phyloP scores from a whole-genome alignment of 1,140 invertebrate genomes.

The Epicauta chinensis region DNA sequence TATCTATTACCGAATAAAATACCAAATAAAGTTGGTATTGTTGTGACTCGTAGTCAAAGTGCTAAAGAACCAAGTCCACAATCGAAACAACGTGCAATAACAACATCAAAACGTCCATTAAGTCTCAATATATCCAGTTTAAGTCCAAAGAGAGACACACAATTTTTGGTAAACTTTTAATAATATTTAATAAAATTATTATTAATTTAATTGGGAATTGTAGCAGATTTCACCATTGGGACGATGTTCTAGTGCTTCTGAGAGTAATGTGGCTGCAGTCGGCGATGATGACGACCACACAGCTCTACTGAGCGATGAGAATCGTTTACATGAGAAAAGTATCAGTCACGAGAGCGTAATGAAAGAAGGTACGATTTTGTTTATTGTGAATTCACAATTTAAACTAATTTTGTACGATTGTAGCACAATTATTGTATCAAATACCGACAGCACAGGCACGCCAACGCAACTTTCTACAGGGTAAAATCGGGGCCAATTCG shows the following conservation, averaged over 20 bases:
- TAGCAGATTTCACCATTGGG: slow-evolving; percentile 7
- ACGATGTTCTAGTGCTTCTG: slow-evolving; percentile 35
- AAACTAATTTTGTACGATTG: slow-evolving; percentile 42
- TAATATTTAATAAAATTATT: neutral
- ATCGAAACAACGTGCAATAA: slow-evolving; percentile 31
- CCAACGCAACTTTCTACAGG: slow-evolving; percentile 75
- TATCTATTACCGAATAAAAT: slow-evolving; percentile 37
- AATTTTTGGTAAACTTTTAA: neutral
- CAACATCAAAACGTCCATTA: slow-evolving; percentile 35
- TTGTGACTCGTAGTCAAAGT: slow-evolving; percentile 34
- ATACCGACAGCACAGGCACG: slow-evolving; percentile 72
- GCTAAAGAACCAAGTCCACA: slow-evolving; percentile 27
- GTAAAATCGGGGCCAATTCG: slow-evolving; percentile 68
- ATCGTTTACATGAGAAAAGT: slow-evolving; percentile 33
- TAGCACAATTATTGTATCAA: slow-evolving; percentile 69
- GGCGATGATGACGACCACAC: neutral
- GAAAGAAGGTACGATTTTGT: slow-evolving; percentile 25
- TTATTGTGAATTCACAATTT: neutral
- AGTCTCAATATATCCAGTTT: slow-evolving; percentile 31
- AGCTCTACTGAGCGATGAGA: slow-evolving; percentile 14
- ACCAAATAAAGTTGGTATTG: slow-evolving; percentile 40
- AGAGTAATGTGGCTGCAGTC: slow-evolving; percentile 29
- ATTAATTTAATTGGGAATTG: neutral
- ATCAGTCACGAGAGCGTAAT: slow-evolving; percentile 39
- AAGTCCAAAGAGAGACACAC: slow-evolving; percentile 19